Evolutionary conservation across 2,888 invertebrate genomes (phyloP).

Genomic region (Acanthosepion esculentum): DNA sequence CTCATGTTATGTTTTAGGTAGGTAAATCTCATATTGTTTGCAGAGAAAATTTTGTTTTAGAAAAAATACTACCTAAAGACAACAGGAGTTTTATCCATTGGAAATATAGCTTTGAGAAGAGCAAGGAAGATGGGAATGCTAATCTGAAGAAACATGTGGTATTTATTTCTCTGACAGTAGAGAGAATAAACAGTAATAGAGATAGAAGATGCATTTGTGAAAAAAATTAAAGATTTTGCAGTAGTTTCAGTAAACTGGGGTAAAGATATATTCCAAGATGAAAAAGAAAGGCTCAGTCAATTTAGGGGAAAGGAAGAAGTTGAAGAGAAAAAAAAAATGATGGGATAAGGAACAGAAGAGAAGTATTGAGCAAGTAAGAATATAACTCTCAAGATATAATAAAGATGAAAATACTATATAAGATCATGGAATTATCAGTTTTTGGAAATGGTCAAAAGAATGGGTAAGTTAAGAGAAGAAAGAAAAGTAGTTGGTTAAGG

Average conservation of each 20-base stretch:
- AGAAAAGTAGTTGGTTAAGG: too few species aligned
- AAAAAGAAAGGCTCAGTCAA: too few species aligned
- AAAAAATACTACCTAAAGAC: neutral
- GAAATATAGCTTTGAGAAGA: neutral
- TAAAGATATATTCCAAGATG: too few species aligned
- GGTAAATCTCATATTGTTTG: neutral
- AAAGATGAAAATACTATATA: neutral
- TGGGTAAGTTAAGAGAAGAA: neutral
- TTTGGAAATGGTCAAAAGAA: neutral
- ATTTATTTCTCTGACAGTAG: neutral
- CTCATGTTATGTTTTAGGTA: neutral
- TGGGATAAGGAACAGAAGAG: neutral
- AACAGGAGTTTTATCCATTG: neutral
- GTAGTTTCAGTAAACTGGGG: neutral
- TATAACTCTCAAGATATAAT: neutral
- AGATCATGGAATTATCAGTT: neutral
- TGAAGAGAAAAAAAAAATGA: neutral
- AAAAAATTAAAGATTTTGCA: neutral
- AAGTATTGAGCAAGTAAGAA: neutral
- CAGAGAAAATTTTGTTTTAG: neutral
- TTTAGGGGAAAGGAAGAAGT: neutral
- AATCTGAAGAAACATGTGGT: neutral
- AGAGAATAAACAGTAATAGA: neutral
- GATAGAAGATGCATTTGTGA: neutral
- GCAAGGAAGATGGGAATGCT: neutral